Base-by-base conservation (phyloP, 2,797 vertebrate genomes). In the Poeciliopsis infans region DNA sequence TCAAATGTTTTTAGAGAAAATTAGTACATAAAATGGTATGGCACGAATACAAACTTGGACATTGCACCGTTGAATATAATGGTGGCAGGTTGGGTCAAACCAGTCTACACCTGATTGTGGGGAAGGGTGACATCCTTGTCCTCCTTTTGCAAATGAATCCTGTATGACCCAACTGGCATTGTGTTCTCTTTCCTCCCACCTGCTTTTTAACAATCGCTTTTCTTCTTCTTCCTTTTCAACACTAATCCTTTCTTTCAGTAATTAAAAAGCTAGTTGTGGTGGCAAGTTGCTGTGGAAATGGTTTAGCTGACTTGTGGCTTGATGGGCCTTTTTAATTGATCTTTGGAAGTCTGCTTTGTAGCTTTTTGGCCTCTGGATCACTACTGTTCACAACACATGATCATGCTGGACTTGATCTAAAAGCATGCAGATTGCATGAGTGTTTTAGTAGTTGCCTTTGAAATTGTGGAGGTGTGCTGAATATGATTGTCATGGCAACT, bases 251-350 rank as follows among this genome's bases (percentile, higher is more conserved):
- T 76, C 77, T 81, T 81, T 81, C 70, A 69, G 5, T 43, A 45
- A 43, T 45, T 70, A 70, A 28, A 45, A 41, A 3, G 25, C 49
- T 68, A 72, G n/a, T 85, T 82, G 80, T 80, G 76, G 31, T 66
- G 20, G 70, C 46, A 77, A 73, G 89, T 91, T 91, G 87, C 88
- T 61, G 79, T 91, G 89, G 91, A 87, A 88, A 92, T 75, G 0
- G 75, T 85, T 84, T 18, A 75, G 53, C 45, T 83, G 75, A 51
- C 75, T 80, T 39, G 41, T 69, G 57, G 59, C 20, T 73, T 47
- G 70, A 70, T 85, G 82, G 83, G 69, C 76, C 72, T 82, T 85
- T 85, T 83, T 15, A 76, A 85, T 85, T 83, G 87, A 87, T 84
- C 23, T 23, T 87, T 82, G 72, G 72, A 75, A 61, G 72, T 39